Evolutionary conservation across 2,797 vertebrate genomes (phyloP), one percentile per base, ranked within the genome.

Genomic region (Columba guinea): DNA sequence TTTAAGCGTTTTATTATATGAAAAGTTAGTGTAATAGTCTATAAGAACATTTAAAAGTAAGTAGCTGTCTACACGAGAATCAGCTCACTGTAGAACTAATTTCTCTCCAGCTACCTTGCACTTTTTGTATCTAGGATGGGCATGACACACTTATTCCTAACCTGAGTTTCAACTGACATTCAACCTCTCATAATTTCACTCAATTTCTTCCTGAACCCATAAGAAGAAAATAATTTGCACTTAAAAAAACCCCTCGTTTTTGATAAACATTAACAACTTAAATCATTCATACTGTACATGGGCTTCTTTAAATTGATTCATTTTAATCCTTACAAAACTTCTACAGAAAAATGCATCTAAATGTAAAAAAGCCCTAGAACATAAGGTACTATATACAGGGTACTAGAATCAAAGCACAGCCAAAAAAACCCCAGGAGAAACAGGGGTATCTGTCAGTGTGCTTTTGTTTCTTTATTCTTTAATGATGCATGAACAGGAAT

Each of bases 1-100:
- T 23, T 34, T 64, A 67, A 8, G 56, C 13, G 15, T 73, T 78
- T 79, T 35, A 35, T 44, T 28, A 51, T 6, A 63, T 16, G 32
- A 51, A 53, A 65, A 68, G 3, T 41, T 35, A 39, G 3, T 26
- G 13, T 19, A 71, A 70, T 17, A 37, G 17, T 26, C 24, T 30
- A 13, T 46, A 32, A 5, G 9, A 58, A 34, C 7, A 35, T 14
- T 2, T 4, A n/a, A 4, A 46, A 53, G 1, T 32, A 12, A 2
- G 19, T 13, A 30, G 21, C 2, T 19, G 24, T n/a, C 37, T 21
- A 11, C 3, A 53, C 26, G 32, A 56, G 7, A 27, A 59, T 18
- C 17, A 51, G 6, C 22, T 70, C 37, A 26, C 2, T 6, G 4
- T 1, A 62, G 46, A 75, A 53, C 27, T 46, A 22, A 8, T 4